Evolutionary conservation across 2,113 vertebrate genomes (phyloP).

Genomic region (Etheostoma spectabile): DNA sequence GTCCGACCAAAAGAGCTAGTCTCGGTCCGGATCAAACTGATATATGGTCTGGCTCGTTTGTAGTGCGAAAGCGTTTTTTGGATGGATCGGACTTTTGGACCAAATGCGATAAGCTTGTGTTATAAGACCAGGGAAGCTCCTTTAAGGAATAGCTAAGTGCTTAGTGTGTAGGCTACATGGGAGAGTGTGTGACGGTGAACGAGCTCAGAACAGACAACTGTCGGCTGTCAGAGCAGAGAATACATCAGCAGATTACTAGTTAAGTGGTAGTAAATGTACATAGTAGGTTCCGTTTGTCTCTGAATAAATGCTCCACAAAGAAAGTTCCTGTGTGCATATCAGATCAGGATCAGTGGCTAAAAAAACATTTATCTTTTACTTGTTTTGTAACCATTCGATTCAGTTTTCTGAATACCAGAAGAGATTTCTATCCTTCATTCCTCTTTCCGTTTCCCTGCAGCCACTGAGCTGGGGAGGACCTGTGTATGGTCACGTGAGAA

Average conservation of each 20-base stretch:
- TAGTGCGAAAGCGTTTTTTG: not conserved
- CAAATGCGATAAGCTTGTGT: not conserved
- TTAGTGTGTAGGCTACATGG: too few relatives aligned
- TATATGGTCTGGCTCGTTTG: not conserved
- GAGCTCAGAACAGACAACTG: not conserved
- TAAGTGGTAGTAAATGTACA: too few relatives aligned
- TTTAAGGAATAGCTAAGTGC: not conserved
- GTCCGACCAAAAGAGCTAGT: not conserved
- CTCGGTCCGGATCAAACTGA: not conserved
- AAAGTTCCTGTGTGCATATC: not conserved
- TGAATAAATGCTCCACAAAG: too few relatives aligned
- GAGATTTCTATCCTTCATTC: not conserved
- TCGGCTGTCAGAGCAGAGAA: too few relatives aligned
- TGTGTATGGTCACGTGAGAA: slow-evolving; percentile 60
- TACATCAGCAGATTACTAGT: too few relatives aligned
- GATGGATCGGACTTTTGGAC: not conserved
- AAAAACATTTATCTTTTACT: not conserved
- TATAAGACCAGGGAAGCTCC: not conserved
- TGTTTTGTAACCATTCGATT: slow-evolving; percentile 17
- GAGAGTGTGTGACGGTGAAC: not conserved
- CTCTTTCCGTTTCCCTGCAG: slow-evolving; percentile 13
- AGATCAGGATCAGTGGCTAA: not conserved
- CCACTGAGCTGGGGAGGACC: slow-evolving; percentile 33
- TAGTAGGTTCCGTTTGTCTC: too few relatives aligned
- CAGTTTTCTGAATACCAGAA: not conserved